Base-by-base conservation (phyloP, 1,140 invertebrate species). In the Drosophila littoralis region DNA sequence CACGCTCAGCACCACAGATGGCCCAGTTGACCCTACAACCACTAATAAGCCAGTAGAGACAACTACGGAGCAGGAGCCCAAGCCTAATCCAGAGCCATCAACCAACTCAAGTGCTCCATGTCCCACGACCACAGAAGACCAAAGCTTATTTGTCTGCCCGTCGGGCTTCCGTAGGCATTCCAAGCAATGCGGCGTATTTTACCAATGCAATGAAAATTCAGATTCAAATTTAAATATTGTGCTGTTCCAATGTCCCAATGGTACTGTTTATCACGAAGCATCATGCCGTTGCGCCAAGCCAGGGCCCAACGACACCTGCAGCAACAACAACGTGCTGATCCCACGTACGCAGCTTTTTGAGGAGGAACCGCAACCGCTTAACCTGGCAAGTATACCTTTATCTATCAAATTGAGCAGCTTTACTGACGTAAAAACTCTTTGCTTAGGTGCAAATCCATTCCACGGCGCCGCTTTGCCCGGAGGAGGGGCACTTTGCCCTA, bases 161-260 rank as follows among this genome's bases (percentile, higher is more conserved):
- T 96, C 96, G 38, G 96, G 96, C 38, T 97, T 97, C 92, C 94
- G 94, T 81, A 94, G 96, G 72, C 96, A 97, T 94, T 96, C 96
- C 0, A 96, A 96, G 90, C 95, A 96, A 80, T 97, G 97, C 82
- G 96, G 97, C 88, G 91, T 96, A 45, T 97, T 97, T 92, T 97
- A 97, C 81, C 96, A 97, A 91, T 97, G 97, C 88, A 95, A 94
- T 12, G 94, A 93, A 65, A 94, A 94, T 55, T 93, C 94, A 17
- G 94, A 92, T 38, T 94, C 95, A 81, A 95, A 97, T 72, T 92
- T 96, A 6, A 96, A 96, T 81, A 93, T 97, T 60, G 93, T 96
- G 1, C 93, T 95, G 3, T 94, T 97, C 51, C 94, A 94, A 52
- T 97, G 97, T 92, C 95, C 96, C 6, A 95, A 96, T 73, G 94